phyloP scores from a whole-genome alignment of 2,113 vertebrate species.

The Hemibagrus wyckioides region DNA sequence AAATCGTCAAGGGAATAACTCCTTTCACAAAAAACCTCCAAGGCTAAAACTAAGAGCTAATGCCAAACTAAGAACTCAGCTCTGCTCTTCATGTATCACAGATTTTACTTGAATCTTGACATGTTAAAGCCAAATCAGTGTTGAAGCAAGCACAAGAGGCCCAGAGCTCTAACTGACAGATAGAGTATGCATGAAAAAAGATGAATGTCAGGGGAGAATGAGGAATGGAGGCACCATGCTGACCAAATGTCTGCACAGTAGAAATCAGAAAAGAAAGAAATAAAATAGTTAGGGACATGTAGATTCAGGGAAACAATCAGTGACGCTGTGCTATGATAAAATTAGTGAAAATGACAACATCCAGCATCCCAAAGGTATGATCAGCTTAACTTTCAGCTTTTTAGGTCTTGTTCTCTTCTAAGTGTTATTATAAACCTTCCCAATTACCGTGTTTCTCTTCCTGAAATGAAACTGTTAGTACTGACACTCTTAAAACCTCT shows the following conservation, averaged over 20 bases:
- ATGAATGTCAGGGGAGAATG: not conserved
- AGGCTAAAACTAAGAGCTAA: not conserved
- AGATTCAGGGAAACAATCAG: not conserved
- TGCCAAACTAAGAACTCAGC: not conserved
- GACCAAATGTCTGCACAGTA: not conserved
- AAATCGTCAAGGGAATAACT: too few species aligned
- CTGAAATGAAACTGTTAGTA: not conserved
- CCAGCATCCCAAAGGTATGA: not conserved
- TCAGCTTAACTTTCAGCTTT: not conserved
- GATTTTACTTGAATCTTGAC: not conserved
- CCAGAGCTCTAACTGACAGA: not conserved
- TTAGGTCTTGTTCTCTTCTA: not conserved
- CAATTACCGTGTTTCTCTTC: not conserved
- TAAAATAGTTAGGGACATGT: not conserved
- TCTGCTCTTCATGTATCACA: not conserved
- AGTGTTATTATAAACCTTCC: not conserved
- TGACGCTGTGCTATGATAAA: not conserved
- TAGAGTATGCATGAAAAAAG: not conserved
- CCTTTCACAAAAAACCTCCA: not conserved
- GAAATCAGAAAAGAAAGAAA: too few species aligned
- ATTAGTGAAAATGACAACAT: not conserved
- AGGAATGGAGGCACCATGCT: not conserved
- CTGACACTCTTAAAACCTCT: constrained; percentile 39
- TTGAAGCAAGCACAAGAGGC: not conserved
- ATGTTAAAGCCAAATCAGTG: not conserved